Base-by-base conservation (phyloP, 2,113 vertebrate genomes). In the Butorides virescens region DNA sequence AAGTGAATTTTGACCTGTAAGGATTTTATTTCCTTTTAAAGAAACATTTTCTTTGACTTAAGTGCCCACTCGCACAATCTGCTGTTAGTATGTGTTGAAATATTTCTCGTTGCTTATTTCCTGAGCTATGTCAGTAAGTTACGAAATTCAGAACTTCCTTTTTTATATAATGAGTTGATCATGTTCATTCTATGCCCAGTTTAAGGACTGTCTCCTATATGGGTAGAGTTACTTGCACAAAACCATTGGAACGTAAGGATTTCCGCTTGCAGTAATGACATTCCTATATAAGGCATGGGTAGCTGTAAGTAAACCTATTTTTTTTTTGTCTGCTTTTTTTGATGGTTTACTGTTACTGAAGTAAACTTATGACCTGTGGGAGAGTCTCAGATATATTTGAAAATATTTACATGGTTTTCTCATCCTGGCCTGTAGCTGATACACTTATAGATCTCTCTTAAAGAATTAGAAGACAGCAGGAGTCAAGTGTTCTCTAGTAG, bases 71-170 rank as follows among this genome's bases (percentile, higher is more conserved):
- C 68, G 0, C 42, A 75, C 67, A 89, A 70, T 90, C 44, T 82
- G 37, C 61, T 93, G 72, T 73, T 92, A 63, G 36, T 83, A 11
- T 36, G 53, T 95, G 93, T 90, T 95, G 94, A 96, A 96, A 96
- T 86, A 34, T 44, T 80, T 81, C 49, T 90, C 7, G 25, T 91
- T 95, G 86, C 94, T 91, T 95, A 84, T 80, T 97, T 98, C 97
- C 96, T 96, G 93, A 89, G 37, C 27, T 68, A 22, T 85, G 81
- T 91, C 75, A 82, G 74, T 70, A 66, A 86, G 50, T 97, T 94
- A 86, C 13, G 91, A 97, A 97, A 98, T 95, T 66, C 56, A 95
- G 92, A 80, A 91, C 94, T 97, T 98, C 97, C 94, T 87, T 78
- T 93, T 96, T 77, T 50, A 36, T 72, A 62, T n/a, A 89, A 27